phyloP scores from a whole-genome alignment of 2,113 vertebrate species.

The Onychostoma macrolepis region DNA sequence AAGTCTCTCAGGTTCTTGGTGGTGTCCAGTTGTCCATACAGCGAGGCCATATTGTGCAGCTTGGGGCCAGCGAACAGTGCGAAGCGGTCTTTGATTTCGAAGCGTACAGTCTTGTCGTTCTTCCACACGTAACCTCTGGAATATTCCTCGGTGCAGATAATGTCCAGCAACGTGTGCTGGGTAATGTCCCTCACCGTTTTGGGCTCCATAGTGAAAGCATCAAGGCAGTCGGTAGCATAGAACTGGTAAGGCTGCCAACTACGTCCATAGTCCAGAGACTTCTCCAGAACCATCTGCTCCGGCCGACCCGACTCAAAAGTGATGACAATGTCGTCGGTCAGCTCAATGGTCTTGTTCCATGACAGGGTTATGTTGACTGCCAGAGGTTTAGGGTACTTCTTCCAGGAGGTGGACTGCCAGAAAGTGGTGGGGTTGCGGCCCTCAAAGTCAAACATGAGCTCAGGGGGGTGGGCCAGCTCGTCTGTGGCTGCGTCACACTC shows the following conservation, averaged over 20 bases:
- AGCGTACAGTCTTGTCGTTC: slow-evolving; percentile 96
- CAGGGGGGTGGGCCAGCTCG: slow-evolving; percentile 93
- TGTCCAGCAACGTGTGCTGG: slow-evolving; percentile 92
- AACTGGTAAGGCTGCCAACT: slow-evolving; percentile 99
- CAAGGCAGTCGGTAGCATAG: slow-evolving; percentile 96
- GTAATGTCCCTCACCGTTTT: slow-evolving; percentile 94
- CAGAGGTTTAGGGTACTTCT: slow-evolving; percentile 91
- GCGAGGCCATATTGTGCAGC: slow-evolving; percentile 97
- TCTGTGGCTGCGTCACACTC: slow-evolving; percentile 94
- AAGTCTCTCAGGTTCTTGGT: slow-evolving; percentile 98
- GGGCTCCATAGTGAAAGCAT: slow-evolving; percentile 98
- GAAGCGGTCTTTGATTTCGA: slow-evolving; percentile 98
- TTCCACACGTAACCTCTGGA: slow-evolving; percentile 94
- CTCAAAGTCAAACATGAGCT: slow-evolving; percentile 97
- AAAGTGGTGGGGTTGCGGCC: slow-evolving; percentile 96
- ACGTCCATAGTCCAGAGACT: slow-evolving; percentile 94
- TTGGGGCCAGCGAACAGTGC: slow-evolving; percentile 95
- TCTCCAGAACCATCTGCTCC: slow-evolving; percentile 98
- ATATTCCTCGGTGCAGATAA: slow-evolving; percentile 99
- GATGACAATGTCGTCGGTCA: slow-evolving; percentile 96
- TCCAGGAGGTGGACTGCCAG: slow-evolving; percentile 98
- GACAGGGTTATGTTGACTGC: slow-evolving; percentile 96
- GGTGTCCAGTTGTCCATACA: slow-evolving; percentile 97
- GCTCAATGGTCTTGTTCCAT: slow-evolving; percentile 99
- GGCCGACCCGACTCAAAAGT: slow-evolving; percentile 97